A percentile compares a stretch with the other conserved stretches of the same genome.
phyloP scores from a whole-genome alignment of 2,888 invertebrate species.

The Volucella inflata region DNA sequence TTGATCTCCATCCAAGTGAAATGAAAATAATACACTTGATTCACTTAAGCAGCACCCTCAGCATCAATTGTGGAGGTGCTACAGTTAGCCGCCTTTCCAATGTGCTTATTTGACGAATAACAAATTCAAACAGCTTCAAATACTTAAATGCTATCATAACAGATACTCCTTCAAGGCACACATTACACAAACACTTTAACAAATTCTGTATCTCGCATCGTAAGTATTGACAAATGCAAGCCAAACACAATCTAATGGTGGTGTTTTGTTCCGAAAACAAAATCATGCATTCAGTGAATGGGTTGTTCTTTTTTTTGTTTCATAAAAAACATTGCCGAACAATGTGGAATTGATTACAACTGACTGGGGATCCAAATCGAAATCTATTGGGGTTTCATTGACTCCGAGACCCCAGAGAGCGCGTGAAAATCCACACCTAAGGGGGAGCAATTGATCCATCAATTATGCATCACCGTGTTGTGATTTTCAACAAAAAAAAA shows the following conservation, averaged over 20 bases:
- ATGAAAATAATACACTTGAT: slow-evolving; percentile 47
- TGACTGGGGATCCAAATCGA: slow-evolving; percentile 42
- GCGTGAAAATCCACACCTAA: slow-evolving; percentile 75
- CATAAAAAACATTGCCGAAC: slow-evolving; percentile 58
- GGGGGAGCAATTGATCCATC: slow-evolving; percentile 70
- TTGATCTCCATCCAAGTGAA: slow-evolving; percentile 10
- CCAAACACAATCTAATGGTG: slow-evolving; percentile 62
- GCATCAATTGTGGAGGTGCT: slow-evolving; percentile 40
- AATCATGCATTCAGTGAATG: slow-evolving; percentile 47
- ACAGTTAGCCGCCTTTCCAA: slow-evolving; percentile 35
- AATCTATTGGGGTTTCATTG: slow-evolving; percentile 66
- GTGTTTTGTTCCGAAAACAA: slow-evolving; percentile 41
- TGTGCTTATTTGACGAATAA: slow-evolving; percentile 29
- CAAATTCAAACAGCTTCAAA: slow-evolving; percentile 29
- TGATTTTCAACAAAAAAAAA: slow-evolving; percentile 63
- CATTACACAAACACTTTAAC: slow-evolving; percentile 35
- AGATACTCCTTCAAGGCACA: neutral
- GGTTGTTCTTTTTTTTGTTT: slow-evolving; percentile 19
- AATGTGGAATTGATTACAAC: slow-evolving; percentile 70
- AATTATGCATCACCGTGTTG: slow-evolving; percentile 54
- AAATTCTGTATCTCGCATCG: slow-evolving; percentile 27
- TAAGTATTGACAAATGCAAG: slow-evolving; percentile 65
- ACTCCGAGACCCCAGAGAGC: slow-evolving; percentile 58
- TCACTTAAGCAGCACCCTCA: slow-evolving; percentile 25
- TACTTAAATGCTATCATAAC: neutral